Conservation (phyloP, 1,140 invertebrate species). For the Cardiocondyla obscurior region DNA sequence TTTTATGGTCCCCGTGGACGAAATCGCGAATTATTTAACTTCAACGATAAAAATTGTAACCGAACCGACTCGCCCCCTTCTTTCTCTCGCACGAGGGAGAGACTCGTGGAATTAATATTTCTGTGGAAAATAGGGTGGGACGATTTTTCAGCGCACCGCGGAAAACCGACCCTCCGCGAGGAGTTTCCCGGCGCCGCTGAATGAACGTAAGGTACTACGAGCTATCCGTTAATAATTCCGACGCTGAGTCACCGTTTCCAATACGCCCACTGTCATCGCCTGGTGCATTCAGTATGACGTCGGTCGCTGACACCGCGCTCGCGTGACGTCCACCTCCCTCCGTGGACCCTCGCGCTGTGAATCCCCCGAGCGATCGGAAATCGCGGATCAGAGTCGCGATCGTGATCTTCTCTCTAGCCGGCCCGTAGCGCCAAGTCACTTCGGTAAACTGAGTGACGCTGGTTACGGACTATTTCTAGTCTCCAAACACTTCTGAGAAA, state of each 20-base stretch:
- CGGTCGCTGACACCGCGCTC: constrained; percentile 50
- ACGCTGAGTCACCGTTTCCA: constrained; percentile 72
- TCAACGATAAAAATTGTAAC: background rate
- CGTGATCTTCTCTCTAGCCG: background rate
- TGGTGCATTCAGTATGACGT: constrained; percentile 53
- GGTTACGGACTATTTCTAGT: background rate
- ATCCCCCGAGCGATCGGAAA: background rate
- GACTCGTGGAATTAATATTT: background rate
- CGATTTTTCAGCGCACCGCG: too few relatives aligned
- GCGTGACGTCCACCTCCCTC: constrained; percentile 14
- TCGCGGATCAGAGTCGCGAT: constrained; percentile 6
- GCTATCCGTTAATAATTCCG: constrained; percentile 56
- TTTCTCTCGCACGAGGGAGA: background rate
- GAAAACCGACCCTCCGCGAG: too few relatives aligned
- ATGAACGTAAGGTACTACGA: constrained; percentile 49
- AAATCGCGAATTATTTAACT: too few relatives aligned
- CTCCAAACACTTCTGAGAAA: background rate
- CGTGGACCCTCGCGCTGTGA: background rate
- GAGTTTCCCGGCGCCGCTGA: constrained; percentile 14
- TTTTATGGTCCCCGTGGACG: too few relatives aligned
- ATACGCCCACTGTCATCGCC: constrained; percentile 67
- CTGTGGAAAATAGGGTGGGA: too few relatives aligned
- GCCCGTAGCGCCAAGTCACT: background rate
- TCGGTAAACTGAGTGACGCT: background rate
- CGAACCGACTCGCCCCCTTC: background rate